Evolutionary conservation across 2,888 invertebrate species (phyloP).

Genomic region (Cinara cedri): DNA sequence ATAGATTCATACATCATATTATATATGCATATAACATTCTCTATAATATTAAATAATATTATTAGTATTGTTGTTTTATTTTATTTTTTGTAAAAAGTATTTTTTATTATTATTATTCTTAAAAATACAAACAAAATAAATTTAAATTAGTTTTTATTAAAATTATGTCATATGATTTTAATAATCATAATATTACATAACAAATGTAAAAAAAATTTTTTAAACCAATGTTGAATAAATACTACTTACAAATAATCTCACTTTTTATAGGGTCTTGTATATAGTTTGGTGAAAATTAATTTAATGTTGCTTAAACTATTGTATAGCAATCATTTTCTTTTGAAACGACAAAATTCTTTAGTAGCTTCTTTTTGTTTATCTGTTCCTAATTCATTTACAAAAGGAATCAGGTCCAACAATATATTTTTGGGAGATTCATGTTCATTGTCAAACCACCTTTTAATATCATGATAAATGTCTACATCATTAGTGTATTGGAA

Average conservation of each 20-base stretch:
- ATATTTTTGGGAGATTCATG: slow-evolving; percentile 49
- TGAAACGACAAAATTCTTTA: slow-evolving; percentile 34
- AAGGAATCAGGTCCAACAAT: slow-evolving; percentile 48
- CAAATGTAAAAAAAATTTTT: too few relatives aligned
- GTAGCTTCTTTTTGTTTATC: slow-evolving; percentile 27
- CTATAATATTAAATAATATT: too few relatives aligned
- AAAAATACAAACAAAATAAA: slow-evolving; percentile 25
- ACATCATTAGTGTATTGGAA: slow-evolving; percentile 45
- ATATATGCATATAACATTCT: too few relatives aligned
- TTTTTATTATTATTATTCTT: neutral
- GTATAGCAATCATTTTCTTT: slow-evolving; percentile 14
- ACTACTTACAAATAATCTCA: too few relatives aligned
- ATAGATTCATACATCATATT: too few relatives aligned
- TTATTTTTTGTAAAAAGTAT: slow-evolving; percentile 11
- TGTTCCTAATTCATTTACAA: slow-evolving; percentile 48
- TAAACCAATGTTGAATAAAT: too few relatives aligned
- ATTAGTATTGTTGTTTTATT: neutral
- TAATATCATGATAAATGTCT: slow-evolving; percentile 36
- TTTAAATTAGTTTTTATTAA: slow-evolving; percentile 18
- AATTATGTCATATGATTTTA: too few relatives aligned
- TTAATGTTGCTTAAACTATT: neutral
- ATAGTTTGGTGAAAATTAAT: too few relatives aligned
- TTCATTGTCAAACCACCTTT: slow-evolving; percentile 10
- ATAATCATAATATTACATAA: too few relatives aligned
- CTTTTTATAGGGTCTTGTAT: too few relatives aligned